These are phyloP conservation scores for Lytechinus variegatus DNA, from an alignment of 35 echinoderm and acorn worm species.

Conservation along the genomic window DNA sequence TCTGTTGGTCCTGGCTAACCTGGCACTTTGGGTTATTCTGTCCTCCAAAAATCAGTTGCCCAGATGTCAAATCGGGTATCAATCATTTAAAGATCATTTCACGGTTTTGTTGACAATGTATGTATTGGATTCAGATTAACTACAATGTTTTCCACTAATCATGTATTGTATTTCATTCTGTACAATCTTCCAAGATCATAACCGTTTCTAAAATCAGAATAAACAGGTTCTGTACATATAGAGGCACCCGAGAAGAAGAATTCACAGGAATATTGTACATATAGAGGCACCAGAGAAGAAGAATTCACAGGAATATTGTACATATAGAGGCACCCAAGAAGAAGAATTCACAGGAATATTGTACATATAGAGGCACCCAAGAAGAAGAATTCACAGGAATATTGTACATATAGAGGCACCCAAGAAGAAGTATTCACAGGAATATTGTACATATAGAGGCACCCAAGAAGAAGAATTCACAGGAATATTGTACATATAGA, in stretches of 20 bases:
- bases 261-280: not conserved
- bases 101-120: too few relatives aligned
- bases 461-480: not conserved
- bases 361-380: not conserved
- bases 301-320: not conserved
- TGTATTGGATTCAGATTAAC: too few relatives aligned
- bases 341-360: not conserved
- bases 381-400: not conserved
- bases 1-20: too few relatives aligned
- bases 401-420: not conserved
- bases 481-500: not conserved
- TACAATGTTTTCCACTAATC: too few relatives aligned
- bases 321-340: not conserved
- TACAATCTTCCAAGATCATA: too few relatives aligned
- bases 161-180: too few relatives aligned
- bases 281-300: not conserved
- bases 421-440: not conserved
- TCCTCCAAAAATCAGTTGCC: too few relatives aligned
- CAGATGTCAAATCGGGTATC: too few relatives aligned
- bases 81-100: too few relatives aligned
- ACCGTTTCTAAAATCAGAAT: too few relatives aligned
- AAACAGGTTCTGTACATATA: not conserved
- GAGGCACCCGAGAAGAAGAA: not conserved
- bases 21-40: too few relatives aligned
- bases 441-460: not conserved